These are phyloP conservation scores for Limulus polyphemus DNA, from an alignment of 2,888 invertebrate species.

Conservation along the genomic window DNA sequence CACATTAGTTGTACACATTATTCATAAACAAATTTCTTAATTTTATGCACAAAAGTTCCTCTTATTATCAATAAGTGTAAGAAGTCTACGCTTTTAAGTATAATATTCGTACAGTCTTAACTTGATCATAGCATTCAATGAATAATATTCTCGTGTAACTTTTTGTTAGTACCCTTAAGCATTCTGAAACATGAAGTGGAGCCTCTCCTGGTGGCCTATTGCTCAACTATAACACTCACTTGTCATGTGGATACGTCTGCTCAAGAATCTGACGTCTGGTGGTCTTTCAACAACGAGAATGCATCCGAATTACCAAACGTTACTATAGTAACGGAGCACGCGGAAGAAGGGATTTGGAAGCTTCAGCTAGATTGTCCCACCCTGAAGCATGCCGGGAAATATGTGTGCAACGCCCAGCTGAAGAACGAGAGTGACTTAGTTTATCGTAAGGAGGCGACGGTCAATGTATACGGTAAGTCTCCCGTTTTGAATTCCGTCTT, in stretches of 20 bases:
- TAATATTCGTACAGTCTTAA: too few species aligned
- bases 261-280: constrained; percentile 23
- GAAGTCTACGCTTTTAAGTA: too few species aligned
- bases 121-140: too few species aligned
- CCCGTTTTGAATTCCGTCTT: too few species aligned
- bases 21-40: too few species aligned
- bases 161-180: constrained; percentile 12
- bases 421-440: constrained; percentile 22
- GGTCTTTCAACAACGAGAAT: constrained; percentile 27
- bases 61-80: too few species aligned
- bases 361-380: constrained; percentile 22
- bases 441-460: constrained; percentile 24
- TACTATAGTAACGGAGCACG: constrained; percentile 16
- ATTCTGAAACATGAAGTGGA: constrained; percentile 21
- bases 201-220: constrained; percentile 24
- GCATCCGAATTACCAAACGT: constrained; percentile 26
- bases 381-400: constrained; percentile 21
- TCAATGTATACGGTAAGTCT: constrained; percentile 25
- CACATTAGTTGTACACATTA: too few species aligned
- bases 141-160: neutral
- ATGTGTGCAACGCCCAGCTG: constrained; percentile 23
- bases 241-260: constrained; percentile 19
- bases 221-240: constrained; percentile 23
- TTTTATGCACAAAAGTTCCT: too few species aligned
- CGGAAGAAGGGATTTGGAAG: constrained; percentile 19